Evolutionary conservation across 2,797 vertebrate species (phyloP), one percentile per base, ranked within the genome.

Genomic region (Argyrosomus regius): DNA sequence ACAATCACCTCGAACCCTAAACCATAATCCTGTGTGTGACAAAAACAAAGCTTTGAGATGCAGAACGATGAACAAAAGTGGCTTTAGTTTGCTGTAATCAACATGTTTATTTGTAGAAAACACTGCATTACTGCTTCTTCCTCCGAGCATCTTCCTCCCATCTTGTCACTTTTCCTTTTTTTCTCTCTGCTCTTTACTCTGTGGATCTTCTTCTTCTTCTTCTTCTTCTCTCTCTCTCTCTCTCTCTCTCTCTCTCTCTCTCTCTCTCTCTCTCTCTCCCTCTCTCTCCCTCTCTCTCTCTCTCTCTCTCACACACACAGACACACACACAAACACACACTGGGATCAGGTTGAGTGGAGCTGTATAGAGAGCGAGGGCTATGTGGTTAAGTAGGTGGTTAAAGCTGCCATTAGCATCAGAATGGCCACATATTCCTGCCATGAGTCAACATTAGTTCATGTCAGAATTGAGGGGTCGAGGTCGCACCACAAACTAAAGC

Each of bases 371-470:
- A 62, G 75, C 20, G 84, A 81, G 87, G 86, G 84, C 87, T 86
- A 72, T 87, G 89, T 88, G 89, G 89, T 91, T 94, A 94, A 94
- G 92, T 92, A 94, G 92, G 84, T 93, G 92, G 90, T 90, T 93
- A 92, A 94, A 92, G 90, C 87, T 77, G 0, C 61, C 57, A 95
- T 95, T 95, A 92, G 91, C 95, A 95, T 95, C 81, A 94, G 88
- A 95, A 95, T 93, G 84, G 87, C 75, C 80, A 70, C 88, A 94
- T 94, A 93, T 93, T 94, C 91, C 90, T 85, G 88, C 89, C 82
- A 84, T 92, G 91, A 94, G 92, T 94, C 94, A 95, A 95, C 94
- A 95, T 95, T 94, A 93, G 91, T 93, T 92, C 85, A 90, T 91
- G 84, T 90, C 90, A 92, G 89, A 92, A 90, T 75, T 79, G 85